A percentile compares a stretch with the other conserved stretches of the same genome.
These are phyloP conservation scores for Spisula subtruncata DNA, from an alignment of 2,888 invertebrate genomes.

Conservation along the genomic window DNA sequence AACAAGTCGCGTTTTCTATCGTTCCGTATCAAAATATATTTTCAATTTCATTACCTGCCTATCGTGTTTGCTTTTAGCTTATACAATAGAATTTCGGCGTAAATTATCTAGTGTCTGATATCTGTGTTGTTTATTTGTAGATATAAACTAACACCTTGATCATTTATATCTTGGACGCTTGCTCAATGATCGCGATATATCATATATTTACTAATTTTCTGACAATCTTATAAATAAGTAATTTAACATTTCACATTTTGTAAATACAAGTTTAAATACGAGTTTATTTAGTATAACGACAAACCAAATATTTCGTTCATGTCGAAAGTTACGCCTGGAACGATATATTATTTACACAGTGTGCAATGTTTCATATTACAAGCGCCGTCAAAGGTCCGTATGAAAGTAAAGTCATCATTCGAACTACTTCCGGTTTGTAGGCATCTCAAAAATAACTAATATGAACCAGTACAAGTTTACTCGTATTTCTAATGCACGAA, in stretches of 20 bases:
- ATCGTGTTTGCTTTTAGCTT: conserved; percentile 47
- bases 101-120: conserved; percentile 49
- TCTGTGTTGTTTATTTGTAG: conserved; percentile 39
- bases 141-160: conserved; percentile 33
- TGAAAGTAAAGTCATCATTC: background rate
- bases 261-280: background rate
- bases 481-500: too few relatives aligned
- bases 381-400: background rate
- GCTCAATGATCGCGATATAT: conserved; percentile 4
- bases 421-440: background rate
- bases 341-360: too few relatives aligned
- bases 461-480: too few relatives aligned
- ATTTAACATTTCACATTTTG: background rate
- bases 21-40: conserved; percentile 46
- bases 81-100: conserved; percentile 39
- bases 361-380: background rate
- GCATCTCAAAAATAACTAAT: too few relatives aligned
- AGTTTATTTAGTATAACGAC: too few relatives aligned
- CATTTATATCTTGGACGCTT: background rate
- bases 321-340: too few relatives aligned
- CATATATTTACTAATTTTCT: background rate
- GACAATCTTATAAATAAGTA: background rate
- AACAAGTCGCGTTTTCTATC: conserved; percentile 28
- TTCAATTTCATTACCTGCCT: conserved; percentile 46
- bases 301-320: too few relatives aligned